A percentile compares a stretch with the other conserved stretches of the same genome.
These are phyloP conservation scores for Mellivora capensis DNA, from an alignment of 2,113 vertebrate genomes.

Conservation along the genomic window DNA sequence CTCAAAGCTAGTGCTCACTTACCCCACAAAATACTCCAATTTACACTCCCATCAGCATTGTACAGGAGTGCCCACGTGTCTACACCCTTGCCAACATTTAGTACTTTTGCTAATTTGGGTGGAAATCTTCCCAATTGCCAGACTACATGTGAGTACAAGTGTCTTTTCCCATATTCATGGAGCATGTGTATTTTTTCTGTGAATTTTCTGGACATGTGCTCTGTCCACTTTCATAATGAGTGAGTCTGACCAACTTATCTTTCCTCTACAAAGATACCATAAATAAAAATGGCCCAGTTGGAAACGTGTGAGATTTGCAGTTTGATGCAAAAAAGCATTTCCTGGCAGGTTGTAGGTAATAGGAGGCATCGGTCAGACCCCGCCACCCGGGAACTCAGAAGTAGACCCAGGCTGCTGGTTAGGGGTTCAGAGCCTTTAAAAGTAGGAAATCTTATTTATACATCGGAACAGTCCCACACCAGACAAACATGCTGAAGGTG, in stretches of 20 bases:
- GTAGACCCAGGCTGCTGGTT: not conserved
- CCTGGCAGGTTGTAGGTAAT: not conserved
- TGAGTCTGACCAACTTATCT: conserved; percentile 15
- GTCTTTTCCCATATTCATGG: conserved; percentile 20
- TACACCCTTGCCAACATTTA: not conserved
- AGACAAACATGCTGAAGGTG: not conserved
- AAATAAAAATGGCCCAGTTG: not conserved
- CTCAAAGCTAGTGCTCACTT: not conserved
- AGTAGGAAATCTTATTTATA: not conserved
- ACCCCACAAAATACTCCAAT: not conserved
- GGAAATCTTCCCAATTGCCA: not conserved
- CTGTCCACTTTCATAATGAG: not conserved
- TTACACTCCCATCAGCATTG: not conserved
- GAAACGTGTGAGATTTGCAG: not conserved
- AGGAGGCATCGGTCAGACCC: not conserved
- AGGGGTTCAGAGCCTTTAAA: not conserved
- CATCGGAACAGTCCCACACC: not conserved
- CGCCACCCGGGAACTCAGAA: not conserved
- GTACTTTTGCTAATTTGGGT: not conserved
- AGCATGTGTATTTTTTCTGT: not conserved
- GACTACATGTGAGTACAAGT: not conserved
- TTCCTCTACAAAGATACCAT: not conserved
- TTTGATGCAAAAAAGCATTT: conserved; percentile 33
- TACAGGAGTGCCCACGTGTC: not conserved
- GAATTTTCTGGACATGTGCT: not conserved